Evolutionary conservation across 2,797 vertebrate genomes (phyloP).

Genomic region (Capromys pilorides): DNA sequence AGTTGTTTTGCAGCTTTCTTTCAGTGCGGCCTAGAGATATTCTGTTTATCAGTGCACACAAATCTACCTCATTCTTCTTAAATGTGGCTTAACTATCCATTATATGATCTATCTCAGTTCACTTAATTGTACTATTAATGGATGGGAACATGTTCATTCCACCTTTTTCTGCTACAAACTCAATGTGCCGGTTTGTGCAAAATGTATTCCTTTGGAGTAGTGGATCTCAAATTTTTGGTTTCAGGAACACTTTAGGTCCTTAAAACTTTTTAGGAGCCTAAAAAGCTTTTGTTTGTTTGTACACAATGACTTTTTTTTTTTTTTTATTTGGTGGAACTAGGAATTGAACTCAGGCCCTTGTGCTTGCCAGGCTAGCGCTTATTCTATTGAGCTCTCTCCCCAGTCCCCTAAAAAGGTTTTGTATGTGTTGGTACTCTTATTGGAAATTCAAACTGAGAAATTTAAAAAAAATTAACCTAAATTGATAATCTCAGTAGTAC

Average conservation of each 20-base stretch:
- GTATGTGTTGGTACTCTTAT: neutral
- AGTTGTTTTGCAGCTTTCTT: neutral
- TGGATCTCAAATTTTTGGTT: neutral
- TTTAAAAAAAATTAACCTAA: neutral
- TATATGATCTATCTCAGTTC: neutral
- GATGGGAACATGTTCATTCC: neutral
- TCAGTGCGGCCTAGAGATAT: neutral
- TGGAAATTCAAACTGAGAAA: conserved; percentile 35
- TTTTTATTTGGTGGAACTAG: no score
- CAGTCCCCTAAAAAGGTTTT: no score
- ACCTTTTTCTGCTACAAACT: neutral
- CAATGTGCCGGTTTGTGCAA: neutral
- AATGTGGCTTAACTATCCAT: neutral
- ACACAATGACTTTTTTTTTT: no score
- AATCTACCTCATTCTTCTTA: conserved; percentile 4
- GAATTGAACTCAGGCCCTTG: no score
- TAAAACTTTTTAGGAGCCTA: neutral
- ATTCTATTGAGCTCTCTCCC: no score
- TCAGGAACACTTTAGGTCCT: neutral
- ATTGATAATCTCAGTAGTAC: neutral
- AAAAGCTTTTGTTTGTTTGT: conserved; percentile 32
- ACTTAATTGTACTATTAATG: neutral
- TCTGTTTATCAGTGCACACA: neutral
- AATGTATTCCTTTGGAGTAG: neutral
- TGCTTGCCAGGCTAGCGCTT: no score